Evolutionary conservation across 1,140 invertebrate genomes (phyloP).

Genomic region (Bombus fervidus): DNA sequence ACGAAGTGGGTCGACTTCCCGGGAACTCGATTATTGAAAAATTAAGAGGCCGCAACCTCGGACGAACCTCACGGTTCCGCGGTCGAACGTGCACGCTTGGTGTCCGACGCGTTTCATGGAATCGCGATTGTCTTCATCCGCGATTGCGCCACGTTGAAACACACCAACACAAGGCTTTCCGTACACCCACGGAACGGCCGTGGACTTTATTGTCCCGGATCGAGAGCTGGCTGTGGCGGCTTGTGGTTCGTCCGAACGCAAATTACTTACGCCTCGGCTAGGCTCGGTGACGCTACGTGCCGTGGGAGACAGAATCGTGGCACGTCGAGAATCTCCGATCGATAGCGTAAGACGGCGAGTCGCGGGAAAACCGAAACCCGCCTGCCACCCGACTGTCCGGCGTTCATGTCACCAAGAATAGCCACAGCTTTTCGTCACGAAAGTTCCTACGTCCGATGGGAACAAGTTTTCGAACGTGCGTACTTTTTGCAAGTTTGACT

Average conservation of each 20-base stretch:
- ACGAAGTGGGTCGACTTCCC: constrained; percentile 4
- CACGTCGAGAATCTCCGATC: constrained; percentile 51
- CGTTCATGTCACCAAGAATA: constrained; percentile 11
- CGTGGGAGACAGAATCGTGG: constrained; percentile 51
- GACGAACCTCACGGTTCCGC: not conserved
- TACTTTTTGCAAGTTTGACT: not conserved
- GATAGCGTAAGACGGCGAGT: constrained; percentile 29
- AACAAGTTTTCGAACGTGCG: not conserved
- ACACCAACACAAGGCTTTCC: constrained; percentile 32
- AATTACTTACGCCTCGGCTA: constrained; percentile 68
- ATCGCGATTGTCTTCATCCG: constrained; percentile 48
- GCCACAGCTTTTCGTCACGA: no score
- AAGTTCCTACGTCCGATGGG: not conserved
- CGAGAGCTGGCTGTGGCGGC: constrained; percentile 50
- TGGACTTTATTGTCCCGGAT: constrained; percentile 71
- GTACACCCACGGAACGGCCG: constrained; percentile 65
- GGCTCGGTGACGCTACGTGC: constrained; percentile 37
- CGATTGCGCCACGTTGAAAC: constrained; percentile 40
- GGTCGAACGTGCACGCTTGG: constrained; percentile 1
- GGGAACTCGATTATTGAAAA: constrained; percentile 14
- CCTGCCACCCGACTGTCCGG: not conserved
- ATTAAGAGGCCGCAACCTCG: constrained; percentile 3
- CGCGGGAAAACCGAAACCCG: constrained; percentile 18
- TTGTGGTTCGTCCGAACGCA: constrained; percentile 66
- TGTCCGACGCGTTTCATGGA: constrained; percentile 29